phyloP scores from a whole-genome alignment of 2,888 invertebrate genomes.

The Herminia tarsipennalis region DNA sequence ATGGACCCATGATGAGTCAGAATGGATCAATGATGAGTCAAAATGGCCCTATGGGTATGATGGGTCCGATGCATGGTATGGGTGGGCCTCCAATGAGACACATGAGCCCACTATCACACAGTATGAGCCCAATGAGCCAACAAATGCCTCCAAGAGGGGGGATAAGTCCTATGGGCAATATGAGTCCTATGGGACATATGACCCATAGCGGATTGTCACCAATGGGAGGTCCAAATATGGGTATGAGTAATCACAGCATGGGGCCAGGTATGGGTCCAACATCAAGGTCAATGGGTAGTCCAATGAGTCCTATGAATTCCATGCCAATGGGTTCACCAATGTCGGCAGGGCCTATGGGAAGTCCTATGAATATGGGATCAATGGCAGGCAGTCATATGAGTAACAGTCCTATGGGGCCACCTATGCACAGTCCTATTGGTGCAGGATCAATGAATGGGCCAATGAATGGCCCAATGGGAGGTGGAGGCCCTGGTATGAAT shows the following conservation, averaged over 20 bases:
- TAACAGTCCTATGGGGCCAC: conserved; percentile 91
- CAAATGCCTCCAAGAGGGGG: conserved; percentile 88
- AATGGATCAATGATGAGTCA: conserved; percentile 89
- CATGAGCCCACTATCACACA: conserved; percentile 86
- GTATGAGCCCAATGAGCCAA: conserved; percentile 87
- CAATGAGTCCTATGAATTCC: conserved; percentile 91
- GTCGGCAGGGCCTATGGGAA: conserved; percentile 89
- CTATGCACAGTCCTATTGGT: conserved; percentile 90
- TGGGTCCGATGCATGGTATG: conserved; percentile 87
- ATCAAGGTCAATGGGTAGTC: conserved; percentile 88
- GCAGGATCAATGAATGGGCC: conserved; percentile 84
- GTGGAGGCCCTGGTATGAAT: conserved; percentile 86
- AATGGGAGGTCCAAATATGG: conserved; percentile 90
- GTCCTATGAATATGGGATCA: conserved; percentile 89
- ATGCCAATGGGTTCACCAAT: conserved; percentile 90
- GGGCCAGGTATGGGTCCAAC: conserved; percentile 85
- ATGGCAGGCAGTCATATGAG: conserved; percentile 88
- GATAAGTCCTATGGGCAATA: conserved; percentile 89
- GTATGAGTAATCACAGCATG: conserved; percentile 87
- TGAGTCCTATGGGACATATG: conserved; percentile 90
- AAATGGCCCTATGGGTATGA: conserved; percentile 88
- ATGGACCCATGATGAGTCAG: conserved; percentile 87
- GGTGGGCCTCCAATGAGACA: conserved; percentile 88
- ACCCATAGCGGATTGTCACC: conserved; percentile 89
- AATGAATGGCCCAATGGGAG: conserved; percentile 85